Evolutionary conservation across 1,140 invertebrate species (phyloP), one percentile per base, ranked within the genome.

Genomic region (Aethina tumida): DNA sequence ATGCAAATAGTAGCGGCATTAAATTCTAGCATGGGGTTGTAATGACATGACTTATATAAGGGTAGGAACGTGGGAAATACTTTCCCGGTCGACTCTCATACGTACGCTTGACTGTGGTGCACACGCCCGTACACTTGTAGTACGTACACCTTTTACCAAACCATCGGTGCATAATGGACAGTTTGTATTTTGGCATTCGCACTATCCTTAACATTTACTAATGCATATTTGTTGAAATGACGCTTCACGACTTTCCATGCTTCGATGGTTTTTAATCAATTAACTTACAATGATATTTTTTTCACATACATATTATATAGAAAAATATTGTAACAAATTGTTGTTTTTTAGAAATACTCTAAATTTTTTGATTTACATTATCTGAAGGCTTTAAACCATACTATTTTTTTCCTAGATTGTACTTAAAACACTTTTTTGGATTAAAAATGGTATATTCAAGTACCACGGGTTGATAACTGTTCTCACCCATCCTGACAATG

Each of bases 21-120:
- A 41, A 41, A n/a, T 25, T 33, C 21, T 39, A 35, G 38, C 36
- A 47, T 46, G 45, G 48, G 48, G 45, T 47, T 50, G 48, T 47
- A 50, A 38, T 41, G 38, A 44, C 41, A 39, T 39, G 41, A 50
- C 35, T 33, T 31, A 36, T 27, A 28, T 49, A 25, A 45, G 48
- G 48, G 47, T 38, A 33, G 38, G 30, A 41, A 47, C 48, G 48
- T 50, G 48, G 48, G 48, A 50, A 50, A 50, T 47, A 40, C 37
- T 43, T 44, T 37, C 38, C 34, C 44, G 45, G 42, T 31, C 45
- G 45, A 47, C 48, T 50, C 45, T 50, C 48, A 50, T 47, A 39
- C 37, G 35, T 21, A 38, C 35, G 41, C 28, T 34, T 28, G 35
- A 34, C 44, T 32, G 28, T 21, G 13, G 21, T 12, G 24, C 29